phyloP scores from a whole-genome alignment of 2,888 invertebrate genomes.

The Caenorhabditis doughertyi region DNA sequence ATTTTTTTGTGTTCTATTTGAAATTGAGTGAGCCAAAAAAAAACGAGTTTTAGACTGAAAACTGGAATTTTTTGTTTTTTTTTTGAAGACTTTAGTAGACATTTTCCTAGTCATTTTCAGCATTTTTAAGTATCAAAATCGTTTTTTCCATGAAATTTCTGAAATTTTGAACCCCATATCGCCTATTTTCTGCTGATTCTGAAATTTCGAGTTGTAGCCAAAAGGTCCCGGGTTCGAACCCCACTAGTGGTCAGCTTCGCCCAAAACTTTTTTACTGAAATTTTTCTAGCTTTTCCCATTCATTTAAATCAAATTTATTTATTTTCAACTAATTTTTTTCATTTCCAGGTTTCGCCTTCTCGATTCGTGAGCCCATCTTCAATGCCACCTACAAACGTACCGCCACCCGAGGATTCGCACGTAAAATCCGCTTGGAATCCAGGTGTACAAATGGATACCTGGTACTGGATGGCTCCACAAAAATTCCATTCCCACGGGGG shows the following conservation, averaged over 20 bases:
- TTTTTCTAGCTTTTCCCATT: too few species aligned
- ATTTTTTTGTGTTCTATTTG: too few species aligned
- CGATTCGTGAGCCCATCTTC: constrained; percentile 94
- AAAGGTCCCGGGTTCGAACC: too few species aligned
- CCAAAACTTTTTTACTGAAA: too few species aligned
- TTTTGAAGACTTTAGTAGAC: too few species aligned
- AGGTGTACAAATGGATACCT: constrained; percentile 91
- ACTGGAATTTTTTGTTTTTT: too few species aligned
- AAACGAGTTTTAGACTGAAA: too few species aligned
- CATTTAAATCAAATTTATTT: neutral
- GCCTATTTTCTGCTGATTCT: neutral
- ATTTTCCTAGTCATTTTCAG: too few species aligned
- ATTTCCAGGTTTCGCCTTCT: constrained; percentile 89
- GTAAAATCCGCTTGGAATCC: constrained; percentile 88
- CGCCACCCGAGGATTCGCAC: constrained; percentile 77
- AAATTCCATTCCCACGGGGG: constrained; percentile 95
- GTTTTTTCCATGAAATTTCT: neutral
- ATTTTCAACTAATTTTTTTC: neutral
- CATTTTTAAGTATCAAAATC: too few species aligned
- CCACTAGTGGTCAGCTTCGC: too few species aligned
- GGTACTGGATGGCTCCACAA: constrained; percentile 95
- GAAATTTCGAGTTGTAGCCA: too few species aligned
- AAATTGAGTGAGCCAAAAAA: too few species aligned
- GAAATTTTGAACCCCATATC: neutral
- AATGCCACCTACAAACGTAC: constrained; percentile 90